Conservation (phyloP, 2,797 vertebrate species). For the Enteromius unitaeniatus region DNA sequence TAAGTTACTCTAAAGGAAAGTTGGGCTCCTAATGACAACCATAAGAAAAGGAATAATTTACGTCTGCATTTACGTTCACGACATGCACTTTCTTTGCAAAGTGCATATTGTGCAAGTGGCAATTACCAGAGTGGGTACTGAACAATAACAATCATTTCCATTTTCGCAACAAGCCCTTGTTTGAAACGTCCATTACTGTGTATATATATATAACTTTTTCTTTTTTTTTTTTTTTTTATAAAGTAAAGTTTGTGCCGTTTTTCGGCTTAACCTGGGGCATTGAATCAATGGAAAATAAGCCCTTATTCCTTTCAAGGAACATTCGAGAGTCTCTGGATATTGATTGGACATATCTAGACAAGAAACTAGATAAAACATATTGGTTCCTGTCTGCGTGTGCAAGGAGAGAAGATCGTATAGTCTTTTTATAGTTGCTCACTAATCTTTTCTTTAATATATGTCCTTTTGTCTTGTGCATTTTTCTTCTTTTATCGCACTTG, state of each 20-base stretch:
- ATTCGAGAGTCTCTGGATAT: conserved; percentile 42
- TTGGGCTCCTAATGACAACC: conserved; percentile 4
- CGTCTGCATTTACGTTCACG: conserved; percentile 1
- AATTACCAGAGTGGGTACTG: conserved; percentile 27
- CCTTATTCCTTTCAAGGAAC: conserved; percentile 45
- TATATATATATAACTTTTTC: conserved; percentile 1
- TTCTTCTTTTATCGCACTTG: not conserved
- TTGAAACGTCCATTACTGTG: conserved; percentile 13
- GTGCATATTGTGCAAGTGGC: conserved; percentile 19
- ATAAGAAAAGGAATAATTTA: conserved; percentile 36
- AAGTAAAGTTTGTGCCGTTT: not conserved
- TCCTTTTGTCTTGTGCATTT: not conserved
- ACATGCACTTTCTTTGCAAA: conserved; percentile 9
- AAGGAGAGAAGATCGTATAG: conserved; percentile 41
- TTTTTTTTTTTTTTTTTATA: not conserved
- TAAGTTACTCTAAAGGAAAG: conserved; percentile 25
- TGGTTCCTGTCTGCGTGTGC: conserved; percentile 39
- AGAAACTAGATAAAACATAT: conserved; percentile 46
- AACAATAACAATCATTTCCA: conserved; percentile 17
- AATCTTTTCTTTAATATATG: not conserved
- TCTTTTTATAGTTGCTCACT: conserved; percentile 25
- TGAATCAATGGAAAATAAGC: conserved; percentile 34
- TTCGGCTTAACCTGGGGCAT: not conserved
- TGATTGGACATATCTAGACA: conserved; percentile 46
- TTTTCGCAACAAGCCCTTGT: conserved; percentile 19